Evolutionary conservation across 2,888 invertebrate genomes (phyloP).

Genomic region (Incurvaria masculella): DNA sequence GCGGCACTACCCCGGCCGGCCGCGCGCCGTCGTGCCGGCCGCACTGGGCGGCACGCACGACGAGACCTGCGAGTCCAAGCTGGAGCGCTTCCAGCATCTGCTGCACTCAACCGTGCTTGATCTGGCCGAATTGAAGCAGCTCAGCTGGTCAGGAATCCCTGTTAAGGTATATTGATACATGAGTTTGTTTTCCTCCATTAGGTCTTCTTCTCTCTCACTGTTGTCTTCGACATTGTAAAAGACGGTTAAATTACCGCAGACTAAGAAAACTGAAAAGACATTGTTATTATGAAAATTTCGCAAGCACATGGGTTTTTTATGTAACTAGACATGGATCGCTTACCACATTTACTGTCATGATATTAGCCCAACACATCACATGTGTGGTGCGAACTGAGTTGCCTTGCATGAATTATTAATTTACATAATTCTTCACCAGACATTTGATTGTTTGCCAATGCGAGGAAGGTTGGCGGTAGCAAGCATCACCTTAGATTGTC

Average conservation of each 20-base stretch:
- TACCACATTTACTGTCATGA: too few relatives aligned
- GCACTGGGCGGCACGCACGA: constrained; percentile 55
- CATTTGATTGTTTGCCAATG: too few relatives aligned
- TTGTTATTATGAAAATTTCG: too few relatives aligned
- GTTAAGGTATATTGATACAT: constrained; percentile 67
- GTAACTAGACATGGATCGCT: too few relatives aligned
- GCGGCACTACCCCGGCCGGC: constrained; percentile 68
- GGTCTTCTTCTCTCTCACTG: background rate
- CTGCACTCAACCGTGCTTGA: constrained; percentile 75
- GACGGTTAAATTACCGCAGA: background rate
- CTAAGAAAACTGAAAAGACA: too few relatives aligned
- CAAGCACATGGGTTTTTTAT: too few relatives aligned
- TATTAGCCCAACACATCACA: too few relatives aligned
- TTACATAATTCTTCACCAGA: too few relatives aligned
- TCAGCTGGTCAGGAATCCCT: constrained; percentile 97
- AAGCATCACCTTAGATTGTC: too few relatives aligned
- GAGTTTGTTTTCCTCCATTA: constrained; percentile 1
- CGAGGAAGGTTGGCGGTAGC: too few relatives aligned
- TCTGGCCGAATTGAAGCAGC: constrained; percentile 80
- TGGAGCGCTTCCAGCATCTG: constrained; percentile 81
- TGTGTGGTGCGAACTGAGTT: too few relatives aligned
- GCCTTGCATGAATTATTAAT: too few relatives aligned
- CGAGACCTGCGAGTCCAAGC: constrained; percentile 73
- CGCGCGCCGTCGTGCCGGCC: constrained; percentile 63
- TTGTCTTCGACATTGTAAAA: background rate